phyloP scores from a whole-genome alignment of 1,140 invertebrate genomes.

The Armadillidium nasatum region DNA sequence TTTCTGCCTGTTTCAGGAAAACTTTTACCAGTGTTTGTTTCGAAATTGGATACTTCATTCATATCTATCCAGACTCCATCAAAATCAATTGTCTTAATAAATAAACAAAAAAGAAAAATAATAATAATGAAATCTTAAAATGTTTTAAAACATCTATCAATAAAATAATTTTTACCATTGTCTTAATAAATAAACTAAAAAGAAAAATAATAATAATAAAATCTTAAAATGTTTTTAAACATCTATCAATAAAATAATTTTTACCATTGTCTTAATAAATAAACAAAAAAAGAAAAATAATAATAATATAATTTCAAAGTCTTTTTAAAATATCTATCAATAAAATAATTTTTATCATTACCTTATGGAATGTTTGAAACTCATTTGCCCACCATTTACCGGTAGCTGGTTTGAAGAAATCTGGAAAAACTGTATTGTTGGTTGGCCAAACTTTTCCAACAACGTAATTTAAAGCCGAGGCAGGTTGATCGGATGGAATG shows the following conservation, averaged over 20 bases:
- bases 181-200: not conserved
- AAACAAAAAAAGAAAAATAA: not conserved
- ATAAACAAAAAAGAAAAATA: not conserved
- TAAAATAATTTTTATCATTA: slow-evolving; percentile 7
- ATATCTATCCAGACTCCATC: slow-evolving; percentile 40
- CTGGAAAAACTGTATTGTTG: slow-evolving; percentile 41
- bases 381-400: slow-evolving; percentile 44
- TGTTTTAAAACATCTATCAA: not conserved
- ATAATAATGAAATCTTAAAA: not conserved
- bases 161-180: not conserved
- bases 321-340: too few relatives aligned
- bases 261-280: not conserved
- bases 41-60: slow-evolving; percentile 50
- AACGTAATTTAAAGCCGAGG: slow-evolving; percentile 29
- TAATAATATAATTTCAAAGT: too few relatives aligned
- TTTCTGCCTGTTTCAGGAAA: slow-evolving; percentile 47
- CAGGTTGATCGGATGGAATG: slow-evolving; percentile 38
- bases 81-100: slow-evolving; percentile 27
- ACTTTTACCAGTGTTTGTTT: slow-evolving; percentile 49
- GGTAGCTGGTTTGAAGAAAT: slow-evolving; percentile 44
- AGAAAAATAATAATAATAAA: not conserved
- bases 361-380: slow-evolving; percentile 39
- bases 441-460: slow-evolving; percentile 42
- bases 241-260: not conserved
- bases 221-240: not conserved